Conservation (phyloP, 2,113 vertebrate species). For the Cyanoderma ruficeps region DNA sequence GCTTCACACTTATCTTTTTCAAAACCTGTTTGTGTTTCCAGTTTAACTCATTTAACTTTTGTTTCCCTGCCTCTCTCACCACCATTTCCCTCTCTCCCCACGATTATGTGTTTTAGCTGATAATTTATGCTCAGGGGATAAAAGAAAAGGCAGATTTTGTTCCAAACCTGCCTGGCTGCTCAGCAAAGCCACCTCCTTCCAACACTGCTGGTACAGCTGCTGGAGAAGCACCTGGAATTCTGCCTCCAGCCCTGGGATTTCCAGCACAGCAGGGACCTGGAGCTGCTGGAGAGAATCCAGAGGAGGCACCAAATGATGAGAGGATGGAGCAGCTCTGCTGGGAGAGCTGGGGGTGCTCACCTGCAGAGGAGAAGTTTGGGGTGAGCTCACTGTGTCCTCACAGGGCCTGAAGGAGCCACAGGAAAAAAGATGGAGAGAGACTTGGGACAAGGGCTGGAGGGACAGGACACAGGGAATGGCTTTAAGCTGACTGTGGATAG, state of each 20-base stretch:
- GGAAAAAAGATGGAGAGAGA: background rate
- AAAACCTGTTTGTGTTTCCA: background rate
- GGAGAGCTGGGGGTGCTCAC: background rate
- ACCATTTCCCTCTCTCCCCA: background rate
- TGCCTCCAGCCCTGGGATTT: background rate
- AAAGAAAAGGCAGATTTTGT: background rate
- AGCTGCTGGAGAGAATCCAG: background rate
- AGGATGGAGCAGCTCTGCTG: background rate
- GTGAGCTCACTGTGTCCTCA: background rate
- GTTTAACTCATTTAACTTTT: background rate
- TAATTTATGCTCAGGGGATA: background rate
- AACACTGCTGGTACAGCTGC: background rate
- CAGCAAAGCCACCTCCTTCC: background rate
- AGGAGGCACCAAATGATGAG: background rate
- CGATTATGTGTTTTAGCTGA: background rate
- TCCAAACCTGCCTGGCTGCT: background rate
- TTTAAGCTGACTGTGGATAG: too few relatives aligned
- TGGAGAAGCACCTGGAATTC: background rate
- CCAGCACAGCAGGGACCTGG: background rate
- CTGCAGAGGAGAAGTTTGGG: background rate
- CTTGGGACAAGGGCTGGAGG: too few relatives aligned
- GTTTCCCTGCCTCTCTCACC: background rate
- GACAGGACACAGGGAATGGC: too few relatives aligned
- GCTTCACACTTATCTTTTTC: background rate
- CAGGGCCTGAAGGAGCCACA: background rate